Percentiles rank a stretch among this genome's conserved stretches.
These are phyloP conservation scores for Aphelenchoides besseyi DNA, from an alignment of 1,140 invertebrate genomes.

Conservation along the genomic window DNA sequence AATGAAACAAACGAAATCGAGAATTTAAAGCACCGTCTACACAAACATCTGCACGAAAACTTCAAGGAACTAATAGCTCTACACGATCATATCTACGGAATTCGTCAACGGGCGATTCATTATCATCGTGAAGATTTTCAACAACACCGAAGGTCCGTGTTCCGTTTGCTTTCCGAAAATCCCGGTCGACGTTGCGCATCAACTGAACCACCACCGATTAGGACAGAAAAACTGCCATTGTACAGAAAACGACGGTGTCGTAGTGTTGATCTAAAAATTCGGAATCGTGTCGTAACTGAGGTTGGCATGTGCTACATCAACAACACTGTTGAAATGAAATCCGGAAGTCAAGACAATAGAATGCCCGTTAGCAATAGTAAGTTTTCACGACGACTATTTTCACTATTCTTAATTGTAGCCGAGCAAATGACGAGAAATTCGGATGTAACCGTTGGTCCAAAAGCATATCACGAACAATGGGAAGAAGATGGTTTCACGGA, in stretches of 20 bases:
- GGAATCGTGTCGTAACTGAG: background rate
- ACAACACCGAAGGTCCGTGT: background rate
- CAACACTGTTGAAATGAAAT: too few relatives aligned
- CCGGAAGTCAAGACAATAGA: too few relatives aligned
- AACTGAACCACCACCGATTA: background rate
- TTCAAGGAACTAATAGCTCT: background rate
- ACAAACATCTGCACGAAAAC: background rate
- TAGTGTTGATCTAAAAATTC: background rate
- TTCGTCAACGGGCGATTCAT: background rate
- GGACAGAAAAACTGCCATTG: background rate
- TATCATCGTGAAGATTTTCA: background rate
- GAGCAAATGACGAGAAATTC: background rate
- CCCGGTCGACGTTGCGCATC: background rate
- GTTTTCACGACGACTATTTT: too few relatives aligned
- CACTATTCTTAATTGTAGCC: background rate
- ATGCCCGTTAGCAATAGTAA: too few relatives aligned
- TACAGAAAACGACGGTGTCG: background rate
- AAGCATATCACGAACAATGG: slow-evolving; percentile 6
- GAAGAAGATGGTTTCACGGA: background rate
- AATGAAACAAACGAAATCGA: background rate
- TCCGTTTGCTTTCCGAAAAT: background rate
- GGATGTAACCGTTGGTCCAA: background rate
- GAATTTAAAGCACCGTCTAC: slow-evolving; percentile 10
- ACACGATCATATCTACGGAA: background rate
- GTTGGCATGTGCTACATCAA: background rate